These are phyloP conservation scores for Flexamia atlantica DNA, from an alignment of 2,888 invertebrate genomes.

Conservation along the genomic window DNA sequence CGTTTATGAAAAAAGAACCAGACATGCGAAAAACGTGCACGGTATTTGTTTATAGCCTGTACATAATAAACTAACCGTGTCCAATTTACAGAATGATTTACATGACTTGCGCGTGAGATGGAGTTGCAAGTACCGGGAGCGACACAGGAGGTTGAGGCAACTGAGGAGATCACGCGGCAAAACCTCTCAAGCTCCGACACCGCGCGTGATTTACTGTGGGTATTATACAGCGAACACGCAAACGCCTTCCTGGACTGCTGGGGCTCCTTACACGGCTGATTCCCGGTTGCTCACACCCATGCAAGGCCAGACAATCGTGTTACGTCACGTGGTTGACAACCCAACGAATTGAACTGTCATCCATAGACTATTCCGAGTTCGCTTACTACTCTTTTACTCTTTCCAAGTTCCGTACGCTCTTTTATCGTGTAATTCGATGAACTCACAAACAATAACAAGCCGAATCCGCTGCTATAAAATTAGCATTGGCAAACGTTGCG, in stretches of 20 bases:
- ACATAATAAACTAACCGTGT: no score
- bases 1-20: no score
- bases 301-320: neutral
- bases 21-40: no score
- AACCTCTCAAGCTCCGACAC: neutral
- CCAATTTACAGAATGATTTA: no score
- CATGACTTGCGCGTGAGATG: neutral
- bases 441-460: no score
- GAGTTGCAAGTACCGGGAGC: neutral
- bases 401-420: no score
- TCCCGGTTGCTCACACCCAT: neutral
- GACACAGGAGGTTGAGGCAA: neutral
- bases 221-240: conserved; percentile 9
- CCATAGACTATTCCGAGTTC: neutral
- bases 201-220: neutral
- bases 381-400: no score
- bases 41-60: no score
- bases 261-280: neutral
- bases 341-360: conserved; percentile 2
- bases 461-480: no score
- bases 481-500: no score
- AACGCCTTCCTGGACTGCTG: conserved; percentile 14
- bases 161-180: neutral
- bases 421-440: no score
- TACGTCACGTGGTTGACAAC: neutral